Base-by-base conservation (phyloP, 2,888 invertebrate species). In the Abrostola tripartita region DNA sequence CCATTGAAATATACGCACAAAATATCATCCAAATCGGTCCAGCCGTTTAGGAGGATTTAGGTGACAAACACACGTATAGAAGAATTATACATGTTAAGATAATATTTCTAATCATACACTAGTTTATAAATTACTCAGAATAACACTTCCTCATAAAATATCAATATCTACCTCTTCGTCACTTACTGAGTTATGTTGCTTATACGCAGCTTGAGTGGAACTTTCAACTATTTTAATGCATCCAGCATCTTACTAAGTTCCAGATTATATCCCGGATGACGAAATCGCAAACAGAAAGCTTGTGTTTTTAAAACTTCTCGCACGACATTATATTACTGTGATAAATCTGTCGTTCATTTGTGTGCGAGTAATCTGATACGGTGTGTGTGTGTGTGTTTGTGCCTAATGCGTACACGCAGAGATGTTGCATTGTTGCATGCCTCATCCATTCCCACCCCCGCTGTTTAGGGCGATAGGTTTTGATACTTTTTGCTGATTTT, bases 361-460 rank as follows among this genome's bases (percentile, higher is more conserved):
- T 83, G 75, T 81, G 80, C 50, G 67, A 64, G 76, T 76, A 82
- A 85, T 81, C 68, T 69, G 75, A 76, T 77, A 78, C 71, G 74
- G 66, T 74, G 70, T 65, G 70, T 57, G 40, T 57, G 57, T 68
- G 72, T 74, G 65, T 63, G 66, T 52, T 74, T 71, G 72, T 60
- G 68, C 77, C 79, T 71, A 72, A 71, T 71, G 78, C 82, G 67
- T 11, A 49, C 65, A 64, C 76, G 85, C 74, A 71, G 71, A 65
- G 70, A 78, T 69, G 70, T 79, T 78, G 81, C 80, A 82, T 85
- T 82, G 86, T 85, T 83, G 83, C 77, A 81, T 76, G 79, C 76
- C 58, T 56, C 52, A 40, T 59, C 51, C 44, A 69, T 81, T 78
- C 74, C 79, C 81, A 84, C 81, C 86, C 86, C 79, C 79, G 71